A percentile compares a stretch with the other conserved stretches of the same genome.
phyloP scores from a whole-genome alignment of 2,113 vertebrate genomes.

The Noctilio leporinus region DNA sequence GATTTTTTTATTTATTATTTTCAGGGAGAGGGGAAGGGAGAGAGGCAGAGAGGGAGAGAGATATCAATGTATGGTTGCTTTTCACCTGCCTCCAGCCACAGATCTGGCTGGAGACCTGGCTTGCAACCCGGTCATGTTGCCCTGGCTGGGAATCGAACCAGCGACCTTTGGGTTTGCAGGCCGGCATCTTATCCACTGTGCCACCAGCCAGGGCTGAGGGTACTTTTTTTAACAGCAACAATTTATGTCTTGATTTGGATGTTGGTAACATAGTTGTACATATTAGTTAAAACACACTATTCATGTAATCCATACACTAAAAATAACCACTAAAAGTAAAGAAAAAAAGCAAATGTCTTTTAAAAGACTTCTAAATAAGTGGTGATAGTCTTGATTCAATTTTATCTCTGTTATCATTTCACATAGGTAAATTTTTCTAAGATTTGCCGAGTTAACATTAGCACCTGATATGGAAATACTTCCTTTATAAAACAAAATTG shows the following conservation, averaged over 20 bases:
- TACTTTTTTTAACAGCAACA: background rate
- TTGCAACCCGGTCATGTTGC: too few species aligned
- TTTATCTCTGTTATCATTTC: conserved; percentile 6
- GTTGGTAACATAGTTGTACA: background rate
- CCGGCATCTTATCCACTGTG: too few species aligned
- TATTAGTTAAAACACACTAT: background rate
- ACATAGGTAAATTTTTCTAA: background rate
- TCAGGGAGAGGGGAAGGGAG: too few species aligned
- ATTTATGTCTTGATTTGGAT: background rate
- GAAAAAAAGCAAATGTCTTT: background rate
- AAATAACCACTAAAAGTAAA: background rate
- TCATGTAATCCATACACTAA: background rate
- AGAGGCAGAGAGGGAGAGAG: too few species aligned
- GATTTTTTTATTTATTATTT: too few species aligned
- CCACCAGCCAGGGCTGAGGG: too few species aligned
- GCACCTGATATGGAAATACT: background rate
- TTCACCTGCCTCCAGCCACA: too few species aligned
- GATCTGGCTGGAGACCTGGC: too few species aligned
- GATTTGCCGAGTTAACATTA: background rate
- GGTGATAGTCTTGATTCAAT: background rate
- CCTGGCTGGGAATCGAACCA: too few species aligned
- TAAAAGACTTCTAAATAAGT: background rate
- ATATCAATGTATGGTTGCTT: too few species aligned
- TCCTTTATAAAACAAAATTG: background rate
- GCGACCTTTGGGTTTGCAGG: too few species aligned